These are phyloP conservation scores for Chelmon rostratus DNA, from an alignment of 2,797 vertebrate genomes.

Conservation along the genomic window DNA sequence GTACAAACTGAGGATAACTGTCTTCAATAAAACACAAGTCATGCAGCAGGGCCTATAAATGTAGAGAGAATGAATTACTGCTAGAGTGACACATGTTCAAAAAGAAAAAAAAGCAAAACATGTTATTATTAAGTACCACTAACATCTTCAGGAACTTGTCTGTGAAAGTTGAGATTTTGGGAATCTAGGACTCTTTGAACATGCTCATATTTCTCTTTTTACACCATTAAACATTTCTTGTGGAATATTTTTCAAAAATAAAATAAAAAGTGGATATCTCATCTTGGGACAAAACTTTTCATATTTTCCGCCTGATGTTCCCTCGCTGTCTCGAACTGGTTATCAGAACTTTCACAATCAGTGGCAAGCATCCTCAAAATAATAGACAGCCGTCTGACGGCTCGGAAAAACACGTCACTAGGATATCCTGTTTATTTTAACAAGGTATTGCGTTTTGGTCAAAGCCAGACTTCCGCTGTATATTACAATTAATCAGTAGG, in stretches of 20 bases:
- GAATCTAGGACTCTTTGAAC: neutral
- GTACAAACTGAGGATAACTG: neutral
- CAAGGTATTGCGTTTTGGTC: conserved; percentile 57
- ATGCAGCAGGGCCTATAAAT: neutral
- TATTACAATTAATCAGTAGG: conserved; percentile 63
- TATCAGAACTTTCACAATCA: conserved; percentile 74
- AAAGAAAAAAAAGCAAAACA: neutral
- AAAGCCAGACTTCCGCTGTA: conserved; percentile 59
- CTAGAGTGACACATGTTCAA: neutral
- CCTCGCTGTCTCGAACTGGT: conserved; percentile 50
- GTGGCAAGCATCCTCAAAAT: conserved; percentile 73
- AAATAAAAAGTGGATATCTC: conserved; percentile 34
- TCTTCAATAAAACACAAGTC: no score
- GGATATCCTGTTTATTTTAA: conserved; percentile 82
- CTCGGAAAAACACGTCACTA: conserved; percentile 80
- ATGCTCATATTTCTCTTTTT: neutral
- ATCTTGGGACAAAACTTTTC: conserved; percentile 54
- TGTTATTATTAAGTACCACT: no score
- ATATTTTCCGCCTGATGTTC: conserved; percentile 73
- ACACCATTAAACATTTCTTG: conserved; percentile 4
- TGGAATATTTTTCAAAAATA: conserved; percentile 31
- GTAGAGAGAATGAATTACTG: neutral
- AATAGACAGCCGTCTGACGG: conserved; percentile 60
- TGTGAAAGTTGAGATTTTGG: neutral
- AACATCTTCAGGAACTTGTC: neutral